A percentile compares a stretch with the other conserved stretches of the same genome.
Conservation (phyloP, 1,140 invertebrate species). For the Pseudachorutes palmiensis region DNA sequence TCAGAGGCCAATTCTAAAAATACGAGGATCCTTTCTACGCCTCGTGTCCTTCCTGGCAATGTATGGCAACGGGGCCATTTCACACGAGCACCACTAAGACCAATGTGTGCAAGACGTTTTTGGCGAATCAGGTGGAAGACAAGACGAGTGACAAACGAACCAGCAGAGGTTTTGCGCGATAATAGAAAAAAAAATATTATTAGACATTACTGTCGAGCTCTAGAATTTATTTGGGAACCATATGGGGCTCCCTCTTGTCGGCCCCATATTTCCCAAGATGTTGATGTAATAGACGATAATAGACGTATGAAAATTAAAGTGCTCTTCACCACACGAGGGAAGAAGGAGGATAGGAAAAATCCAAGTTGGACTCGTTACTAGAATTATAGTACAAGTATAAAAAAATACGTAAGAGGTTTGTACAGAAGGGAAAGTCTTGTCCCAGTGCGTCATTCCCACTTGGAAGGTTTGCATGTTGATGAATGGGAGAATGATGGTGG, state of each 20-base stretch:
- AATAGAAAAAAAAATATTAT: not conserved
- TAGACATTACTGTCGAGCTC: not conserved
- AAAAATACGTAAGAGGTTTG: not conserved
- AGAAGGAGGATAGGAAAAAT: too few relatives aligned
- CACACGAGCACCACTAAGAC: too few relatives aligned
- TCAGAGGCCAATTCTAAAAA: too few relatives aligned
- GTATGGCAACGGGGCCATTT: too few relatives aligned
- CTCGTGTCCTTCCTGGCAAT: too few relatives aligned
- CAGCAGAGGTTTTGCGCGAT: too few relatives aligned
- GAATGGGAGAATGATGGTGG: not conserved
- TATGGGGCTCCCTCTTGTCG: too few relatives aligned
- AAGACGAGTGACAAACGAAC: not conserved
- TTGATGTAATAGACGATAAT: not conserved
- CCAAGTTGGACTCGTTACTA: too few relatives aligned
- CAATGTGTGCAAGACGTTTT: too few relatives aligned
- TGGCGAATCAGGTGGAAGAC: not conserved
- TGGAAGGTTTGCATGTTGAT: not conserved
- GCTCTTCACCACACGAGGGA: too few relatives aligned
- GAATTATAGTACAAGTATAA: too few relatives aligned
- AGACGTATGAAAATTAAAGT: not conserved
- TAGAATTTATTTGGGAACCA: not conserved
- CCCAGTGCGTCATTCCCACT: not conserved
- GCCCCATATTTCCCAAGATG: not conserved
- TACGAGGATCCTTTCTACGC: too few relatives aligned
- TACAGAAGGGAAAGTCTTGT: not conserved